These are phyloP conservation scores for Drosophila suzukii DNA, from an alignment of 1,140 invertebrate species.

Conservation along the genomic window DNA sequence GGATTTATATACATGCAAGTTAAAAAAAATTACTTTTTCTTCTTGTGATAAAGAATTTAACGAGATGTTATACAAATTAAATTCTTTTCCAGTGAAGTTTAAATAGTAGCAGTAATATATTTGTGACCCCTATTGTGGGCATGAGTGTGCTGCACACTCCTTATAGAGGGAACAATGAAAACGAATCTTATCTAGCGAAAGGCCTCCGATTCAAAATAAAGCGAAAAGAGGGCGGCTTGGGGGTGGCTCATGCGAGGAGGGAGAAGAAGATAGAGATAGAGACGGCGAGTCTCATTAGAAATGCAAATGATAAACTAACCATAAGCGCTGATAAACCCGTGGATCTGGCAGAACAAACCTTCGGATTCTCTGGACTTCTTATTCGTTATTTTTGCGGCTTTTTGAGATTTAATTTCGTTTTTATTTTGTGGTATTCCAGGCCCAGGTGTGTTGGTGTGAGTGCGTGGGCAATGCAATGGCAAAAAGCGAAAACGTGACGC, in stretches of 20 bases:
- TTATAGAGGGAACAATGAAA: slow-evolving; percentile 30
- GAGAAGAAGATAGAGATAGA: slow-evolving; percentile 1
- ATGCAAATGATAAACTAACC: slow-evolving; percentile 56
- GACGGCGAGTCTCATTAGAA: slow-evolving; percentile 8
- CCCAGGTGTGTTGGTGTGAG: slow-evolving; percentile 18
- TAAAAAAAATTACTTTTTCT: no score
- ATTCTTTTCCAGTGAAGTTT: no score
- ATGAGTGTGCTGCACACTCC: slow-evolving; percentile 4
- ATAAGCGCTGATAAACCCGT: slow-evolving; percentile 47
- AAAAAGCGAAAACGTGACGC: slow-evolving; percentile 78
- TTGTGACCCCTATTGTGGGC: neutral
- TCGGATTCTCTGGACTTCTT: slow-evolving; percentile 3
- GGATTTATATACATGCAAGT: no score
- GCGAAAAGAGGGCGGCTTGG: slow-evolving; percentile 15
- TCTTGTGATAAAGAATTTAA: no score
- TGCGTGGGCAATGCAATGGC: slow-evolving; percentile 47
- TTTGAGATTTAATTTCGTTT: slow-evolving; percentile 7
- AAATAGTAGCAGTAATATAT: neutral
- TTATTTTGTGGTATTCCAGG: slow-evolving; percentile 41
- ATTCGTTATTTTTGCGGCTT: neutral
- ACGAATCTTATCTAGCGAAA: slow-evolving; percentile 55
- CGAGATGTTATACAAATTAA: no score
- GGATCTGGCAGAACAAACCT: slow-evolving; percentile 12
- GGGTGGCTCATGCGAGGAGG: slow-evolving; percentile 22
- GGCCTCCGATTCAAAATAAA: slow-evolving; percentile 18